Evolutionary conservation across 2,888 invertebrate species (phyloP).

Genomic region (Aleiodes testaceus): DNA sequence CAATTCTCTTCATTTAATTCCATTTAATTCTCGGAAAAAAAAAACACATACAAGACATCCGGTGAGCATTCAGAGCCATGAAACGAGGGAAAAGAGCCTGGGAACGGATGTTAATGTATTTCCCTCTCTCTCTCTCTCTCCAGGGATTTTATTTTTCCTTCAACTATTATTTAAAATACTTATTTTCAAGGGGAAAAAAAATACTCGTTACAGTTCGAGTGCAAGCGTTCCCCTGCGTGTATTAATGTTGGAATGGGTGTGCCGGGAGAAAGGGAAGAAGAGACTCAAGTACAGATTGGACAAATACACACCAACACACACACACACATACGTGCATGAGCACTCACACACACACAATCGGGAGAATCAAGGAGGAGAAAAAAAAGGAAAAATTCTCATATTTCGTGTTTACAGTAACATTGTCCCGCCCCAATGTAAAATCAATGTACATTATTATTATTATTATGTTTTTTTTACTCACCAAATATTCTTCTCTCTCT

Average conservation of each 20-base stretch:
- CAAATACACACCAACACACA: constrained; percentile 16
- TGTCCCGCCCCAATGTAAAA: constrained; percentile 47
- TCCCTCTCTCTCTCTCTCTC: too few relatives aligned
- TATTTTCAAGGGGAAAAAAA: too few relatives aligned
- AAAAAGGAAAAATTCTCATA: not conserved
- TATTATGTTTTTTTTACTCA: not conserved
- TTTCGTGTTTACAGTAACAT: constrained; percentile 55
- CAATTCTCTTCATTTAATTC: too few relatives aligned
- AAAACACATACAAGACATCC: too few relatives aligned
- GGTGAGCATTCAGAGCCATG: constrained; percentile 1
- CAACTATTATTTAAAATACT: too few relatives aligned
- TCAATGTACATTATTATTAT: constrained; percentile 43
- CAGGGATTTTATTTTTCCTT: too few relatives aligned
- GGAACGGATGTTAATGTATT: not conserved
- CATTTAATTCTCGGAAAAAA: too few relatives aligned
- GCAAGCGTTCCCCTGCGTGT: constrained; percentile 8
- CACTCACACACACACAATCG: not conserved
- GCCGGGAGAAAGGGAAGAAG: constrained; percentile 43
- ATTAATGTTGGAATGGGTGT: constrained; percentile 47
- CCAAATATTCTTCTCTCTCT: not conserved
- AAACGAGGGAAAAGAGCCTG: constrained; percentile 31
- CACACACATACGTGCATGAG: not conserved
- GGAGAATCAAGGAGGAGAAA: too few relatives aligned
- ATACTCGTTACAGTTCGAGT: not conserved
- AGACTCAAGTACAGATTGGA: constrained; percentile 3